Conservation (phyloP, 2,113 vertebrate species). For the Zosterops pallidus region DNA sequence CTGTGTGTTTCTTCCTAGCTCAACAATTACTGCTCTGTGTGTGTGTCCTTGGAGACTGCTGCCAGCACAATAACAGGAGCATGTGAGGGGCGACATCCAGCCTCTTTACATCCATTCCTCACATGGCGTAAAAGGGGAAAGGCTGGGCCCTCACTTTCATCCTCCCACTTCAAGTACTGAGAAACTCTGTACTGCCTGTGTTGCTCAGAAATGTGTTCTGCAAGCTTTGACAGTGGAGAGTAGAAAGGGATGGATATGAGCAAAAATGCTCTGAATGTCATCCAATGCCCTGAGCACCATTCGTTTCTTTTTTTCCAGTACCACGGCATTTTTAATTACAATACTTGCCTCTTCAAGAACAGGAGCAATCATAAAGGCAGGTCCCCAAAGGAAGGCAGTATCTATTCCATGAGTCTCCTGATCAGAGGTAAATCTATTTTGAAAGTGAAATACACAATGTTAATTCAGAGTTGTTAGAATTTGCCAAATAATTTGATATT, state of each 20-base stretch:
- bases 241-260: neutral
- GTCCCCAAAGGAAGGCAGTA: slow-evolving; percentile 67
- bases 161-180: neutral
- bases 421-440: slow-evolving; percentile 60
- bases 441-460: neutral
- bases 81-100: neutral
- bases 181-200: neutral
- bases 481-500: neutral
- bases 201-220: neutral
- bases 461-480: neutral
- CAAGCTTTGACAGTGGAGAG: neutral
- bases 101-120: neutral
- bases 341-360: slow-evolving; percentile 63
- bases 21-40: neutral
- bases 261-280: slow-evolving; percentile 11
- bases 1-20: neutral
- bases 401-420: slow-evolving; percentile 53
- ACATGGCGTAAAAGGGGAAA: neutral
- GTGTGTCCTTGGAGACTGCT: neutral
- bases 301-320: neutral
- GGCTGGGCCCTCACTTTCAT: neutral
- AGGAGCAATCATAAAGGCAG: slow-evolving; percentile 58
- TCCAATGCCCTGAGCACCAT: neutral
- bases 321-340: slow-evolving; percentile 25
- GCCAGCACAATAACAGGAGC: neutral